Conservation (phyloP, 2,888 invertebrate species). For the Rotaria magnacalcarata region DNA sequence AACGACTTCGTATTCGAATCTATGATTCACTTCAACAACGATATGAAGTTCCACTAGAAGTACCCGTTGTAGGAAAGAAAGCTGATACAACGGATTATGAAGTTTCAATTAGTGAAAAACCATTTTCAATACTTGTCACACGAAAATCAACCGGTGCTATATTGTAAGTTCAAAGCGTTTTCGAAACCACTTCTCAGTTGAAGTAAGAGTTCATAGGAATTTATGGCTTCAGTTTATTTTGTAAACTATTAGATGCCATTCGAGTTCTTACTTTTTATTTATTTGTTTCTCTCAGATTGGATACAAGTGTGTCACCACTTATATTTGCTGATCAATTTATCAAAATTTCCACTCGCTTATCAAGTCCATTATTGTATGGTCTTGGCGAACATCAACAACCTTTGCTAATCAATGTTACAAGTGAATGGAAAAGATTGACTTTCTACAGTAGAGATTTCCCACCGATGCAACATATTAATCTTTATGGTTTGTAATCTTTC, state of each 20-base stretch:
- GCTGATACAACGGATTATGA: slow-evolving; percentile 36
- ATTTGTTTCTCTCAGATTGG: slow-evolving; percentile 60
- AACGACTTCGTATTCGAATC: slow-evolving; percentile 41
- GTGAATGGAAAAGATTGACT: background rate
- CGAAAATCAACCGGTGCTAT: slow-evolving; percentile 40
- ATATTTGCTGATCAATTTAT: slow-evolving; percentile 73
- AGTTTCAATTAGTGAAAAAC: slow-evolving; percentile 22
- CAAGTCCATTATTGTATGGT: slow-evolving; percentile 69
- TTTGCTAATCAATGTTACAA: slow-evolving; percentile 54
- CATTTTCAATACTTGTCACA: slow-evolving; percentile 38
- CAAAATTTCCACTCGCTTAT: slow-evolving; percentile 67
- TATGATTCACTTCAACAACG: slow-evolving; percentile 26
- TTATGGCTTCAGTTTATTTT: too few relatives aligned
- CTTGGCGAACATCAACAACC: slow-evolving; percentile 69
- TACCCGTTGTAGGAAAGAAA: background rate
- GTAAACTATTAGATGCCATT: too few relatives aligned
- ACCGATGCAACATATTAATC: slow-evolving; percentile 22
- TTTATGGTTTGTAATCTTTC: background rate
- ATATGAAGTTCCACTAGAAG: slow-evolving; percentile 40
- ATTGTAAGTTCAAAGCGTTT: background rate
- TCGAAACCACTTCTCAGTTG: too few relatives aligned
- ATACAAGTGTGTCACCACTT: slow-evolving; percentile 68
- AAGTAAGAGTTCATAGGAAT: too few relatives aligned
- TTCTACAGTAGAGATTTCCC: slow-evolving; percentile 43
- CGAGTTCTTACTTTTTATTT: background rate